These are phyloP conservation scores for Polietes domitor DNA, from an alignment of 2,888 invertebrate species.

Conservation along the genomic window DNA sequence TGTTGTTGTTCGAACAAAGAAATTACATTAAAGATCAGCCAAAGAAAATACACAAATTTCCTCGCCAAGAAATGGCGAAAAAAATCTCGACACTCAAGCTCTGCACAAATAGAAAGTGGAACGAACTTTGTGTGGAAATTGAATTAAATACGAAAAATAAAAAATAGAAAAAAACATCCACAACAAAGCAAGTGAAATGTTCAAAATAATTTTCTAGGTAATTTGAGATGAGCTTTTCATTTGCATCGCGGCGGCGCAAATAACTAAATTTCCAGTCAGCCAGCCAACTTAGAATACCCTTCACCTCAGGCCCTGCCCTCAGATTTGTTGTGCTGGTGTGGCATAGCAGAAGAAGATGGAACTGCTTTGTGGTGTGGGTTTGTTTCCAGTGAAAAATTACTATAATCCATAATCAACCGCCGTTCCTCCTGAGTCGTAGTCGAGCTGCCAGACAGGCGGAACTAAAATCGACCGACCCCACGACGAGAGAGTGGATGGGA, in stretches of 20 bases:
- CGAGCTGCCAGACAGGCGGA: not conserved
- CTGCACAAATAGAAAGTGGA: constrained; percentile 60
- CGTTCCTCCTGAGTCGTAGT: constrained; percentile 28
- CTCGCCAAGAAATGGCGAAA: constrained; percentile 35
- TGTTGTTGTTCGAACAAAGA: constrained; percentile 49
- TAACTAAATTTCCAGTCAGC: constrained; percentile 1
- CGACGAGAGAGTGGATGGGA: not conserved
- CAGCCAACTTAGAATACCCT: not conserved
- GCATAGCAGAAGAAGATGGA: too few species aligned
- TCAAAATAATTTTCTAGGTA: not conserved
- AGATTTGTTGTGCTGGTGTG: not conserved
- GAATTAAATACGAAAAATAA: constrained; percentile 23
- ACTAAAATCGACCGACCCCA: constrained; percentile 19
- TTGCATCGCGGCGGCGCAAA: constrained; percentile 6
- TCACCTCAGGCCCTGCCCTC: not conserved
- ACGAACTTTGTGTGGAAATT: constrained; percentile 54
- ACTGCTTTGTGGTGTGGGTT: constrained; percentile 31
- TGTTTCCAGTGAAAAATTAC: constrained; percentile 24
- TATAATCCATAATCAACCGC: constrained; percentile 39
- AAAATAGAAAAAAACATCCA: not conserved
- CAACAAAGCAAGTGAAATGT: constrained; percentile 1
- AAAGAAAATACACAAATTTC: constrained; percentile 17
- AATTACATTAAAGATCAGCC: constrained; percentile 52
- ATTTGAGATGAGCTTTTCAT: constrained; percentile 37
- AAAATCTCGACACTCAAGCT: constrained; percentile 14